Percentiles rank a stretch among this genome's conserved stretches.
Conservation (phyloP, 2,888 invertebrate genomes). For the Diploptera punctata region DNA sequence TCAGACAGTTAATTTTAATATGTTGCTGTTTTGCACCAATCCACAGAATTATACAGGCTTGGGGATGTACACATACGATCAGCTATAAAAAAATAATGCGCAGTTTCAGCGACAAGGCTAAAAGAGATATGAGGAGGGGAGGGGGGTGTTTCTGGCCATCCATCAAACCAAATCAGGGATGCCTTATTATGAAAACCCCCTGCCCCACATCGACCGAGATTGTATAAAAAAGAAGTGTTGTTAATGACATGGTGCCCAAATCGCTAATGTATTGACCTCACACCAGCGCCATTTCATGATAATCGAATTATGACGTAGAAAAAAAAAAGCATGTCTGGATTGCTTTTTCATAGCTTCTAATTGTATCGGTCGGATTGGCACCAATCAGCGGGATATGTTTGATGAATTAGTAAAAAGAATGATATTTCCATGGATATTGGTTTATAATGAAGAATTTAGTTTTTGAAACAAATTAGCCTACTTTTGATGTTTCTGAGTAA, state of each 20-base stretch:
- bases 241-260: background rate
- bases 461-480: no score
- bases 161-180: background rate
- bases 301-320: conserved; percentile 1
- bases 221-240: background rate
- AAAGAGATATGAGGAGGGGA: background rate
- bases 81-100: background rate
- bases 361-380: background rate
- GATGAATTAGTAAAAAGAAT: background rate
- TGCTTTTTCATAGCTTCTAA: background rate
- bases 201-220: background rate
- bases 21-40: no score
- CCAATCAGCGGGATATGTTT: background rate
- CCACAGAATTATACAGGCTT: no score
- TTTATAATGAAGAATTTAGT: no score
- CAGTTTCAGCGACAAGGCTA: background rate
- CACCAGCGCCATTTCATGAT: background rate
- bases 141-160: background rate
- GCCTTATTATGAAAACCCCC: background rate
- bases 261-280: background rate
- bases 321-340: background rate
- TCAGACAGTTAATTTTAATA: no score
- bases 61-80: no score
- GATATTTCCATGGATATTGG: no score
- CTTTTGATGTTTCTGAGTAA: no score